phyloP scores from a whole-genome alignment of 35 echinoderm and acorn worm genomes.

The Strongylocentrotus purpuratus region DNA sequence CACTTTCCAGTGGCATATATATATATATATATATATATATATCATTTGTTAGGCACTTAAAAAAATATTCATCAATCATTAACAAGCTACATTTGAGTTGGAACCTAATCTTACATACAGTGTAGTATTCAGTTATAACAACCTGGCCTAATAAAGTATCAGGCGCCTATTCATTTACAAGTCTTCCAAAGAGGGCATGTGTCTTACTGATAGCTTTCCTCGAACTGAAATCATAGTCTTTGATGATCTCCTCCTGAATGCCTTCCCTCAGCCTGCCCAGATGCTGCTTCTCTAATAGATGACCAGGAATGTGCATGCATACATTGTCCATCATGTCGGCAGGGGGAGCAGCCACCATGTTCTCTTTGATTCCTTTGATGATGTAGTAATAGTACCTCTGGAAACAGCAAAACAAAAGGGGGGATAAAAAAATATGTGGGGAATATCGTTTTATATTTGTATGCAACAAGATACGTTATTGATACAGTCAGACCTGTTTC shows the following conservation, averaged over 20 bases:
- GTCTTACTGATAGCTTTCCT: slow-evolving; percentile 92
- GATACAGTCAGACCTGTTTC: no score
- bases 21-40: no score
- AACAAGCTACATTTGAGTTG: no score
- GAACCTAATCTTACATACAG: no score
- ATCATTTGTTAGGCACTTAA: no score
- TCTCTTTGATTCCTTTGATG: slow-evolving; percentile 71
- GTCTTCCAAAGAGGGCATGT: background rate
- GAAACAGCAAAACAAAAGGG: slow-evolving; percentile 1
- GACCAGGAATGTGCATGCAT: slow-evolving; percentile 52
- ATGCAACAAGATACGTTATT: no score
- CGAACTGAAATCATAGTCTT: slow-evolving; percentile 85
- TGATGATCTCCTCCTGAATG: slow-evolving; percentile 78
- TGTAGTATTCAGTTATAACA: no score
- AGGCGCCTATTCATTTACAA: background rate
- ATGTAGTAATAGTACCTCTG: slow-evolving; percentile 99
- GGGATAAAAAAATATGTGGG: background rate
- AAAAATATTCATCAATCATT: no score
- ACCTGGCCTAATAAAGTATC: no score
- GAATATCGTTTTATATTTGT: no score
- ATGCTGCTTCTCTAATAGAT: slow-evolving; percentile 60
- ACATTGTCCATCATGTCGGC: slow-evolving; percentile 85
- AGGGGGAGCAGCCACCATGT: slow-evolving; percentile 87
- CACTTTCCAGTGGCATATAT: no score
- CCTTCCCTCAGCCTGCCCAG: slow-evolving; percentile 56